These are phyloP conservation scores for Eptesicus fuscus DNA, from an alignment of 2,113 vertebrate genomes.

Conservation along the genomic window DNA sequence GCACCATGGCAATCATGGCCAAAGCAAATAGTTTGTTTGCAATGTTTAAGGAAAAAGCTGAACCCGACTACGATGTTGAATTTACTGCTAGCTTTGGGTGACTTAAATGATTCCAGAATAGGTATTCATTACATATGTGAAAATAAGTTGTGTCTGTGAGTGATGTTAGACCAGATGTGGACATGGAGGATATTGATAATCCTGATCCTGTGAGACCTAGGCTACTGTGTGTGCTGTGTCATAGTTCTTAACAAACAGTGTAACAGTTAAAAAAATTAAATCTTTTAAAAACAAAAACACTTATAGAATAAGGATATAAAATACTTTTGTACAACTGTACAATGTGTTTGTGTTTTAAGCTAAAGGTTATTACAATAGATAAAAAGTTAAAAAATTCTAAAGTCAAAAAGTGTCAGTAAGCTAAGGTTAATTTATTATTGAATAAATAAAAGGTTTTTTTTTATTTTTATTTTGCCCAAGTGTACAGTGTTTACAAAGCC, in stretches of 20 bases:
- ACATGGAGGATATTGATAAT: neutral
- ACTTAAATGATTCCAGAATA: neutral
- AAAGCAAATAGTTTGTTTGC: too few species aligned
- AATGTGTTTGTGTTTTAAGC: neutral
- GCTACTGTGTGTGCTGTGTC: neutral
- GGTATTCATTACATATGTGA: neutral
- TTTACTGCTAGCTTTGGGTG: too few species aligned
- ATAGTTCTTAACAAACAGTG: neutral
- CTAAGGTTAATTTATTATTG: neutral
- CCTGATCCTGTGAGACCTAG: neutral
- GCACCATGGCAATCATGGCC: too few species aligned
- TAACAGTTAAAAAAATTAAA: neutral
- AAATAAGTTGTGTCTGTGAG: neutral
- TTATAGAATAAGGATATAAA: neutral
- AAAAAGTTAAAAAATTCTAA: neutral
- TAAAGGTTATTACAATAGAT: neutral
- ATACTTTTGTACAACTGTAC: neutral
- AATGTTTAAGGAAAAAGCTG: too few species aligned
- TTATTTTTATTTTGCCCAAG: neutral
- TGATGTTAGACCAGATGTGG: neutral
- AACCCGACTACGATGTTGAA: too few species aligned
- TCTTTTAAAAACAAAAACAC: neutral
- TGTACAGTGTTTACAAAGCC: neutral
- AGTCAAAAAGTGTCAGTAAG: neutral
- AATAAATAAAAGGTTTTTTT: neutral